phyloP scores from a whole-genome alignment of 1,140 invertebrate genomes.

The Cotesia vestalis region DNA sequence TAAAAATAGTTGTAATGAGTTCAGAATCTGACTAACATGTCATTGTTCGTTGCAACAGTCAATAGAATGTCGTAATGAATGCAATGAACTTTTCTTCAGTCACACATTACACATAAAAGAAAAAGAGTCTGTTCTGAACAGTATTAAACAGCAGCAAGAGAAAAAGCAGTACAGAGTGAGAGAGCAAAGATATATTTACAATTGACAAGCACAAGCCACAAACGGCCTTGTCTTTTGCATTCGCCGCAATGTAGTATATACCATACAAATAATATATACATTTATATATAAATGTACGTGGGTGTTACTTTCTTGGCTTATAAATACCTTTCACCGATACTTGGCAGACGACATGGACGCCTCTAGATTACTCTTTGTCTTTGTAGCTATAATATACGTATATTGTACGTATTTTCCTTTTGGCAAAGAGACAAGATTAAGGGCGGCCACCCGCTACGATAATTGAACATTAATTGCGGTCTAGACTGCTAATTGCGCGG shows the following conservation, averaged over 20 bases:
- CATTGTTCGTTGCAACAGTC: slow-evolving; percentile 48
- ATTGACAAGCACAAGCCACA: slow-evolving; percentile 37
- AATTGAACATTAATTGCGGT: slow-evolving; percentile 30
- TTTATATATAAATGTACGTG: slow-evolving; percentile 31
- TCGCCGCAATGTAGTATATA: slow-evolving; percentile 16
- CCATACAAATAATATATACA: slow-evolving; percentile 4
- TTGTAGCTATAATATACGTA: background rate
- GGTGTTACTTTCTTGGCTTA: slow-evolving; percentile 54
- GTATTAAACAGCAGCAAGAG: background rate
- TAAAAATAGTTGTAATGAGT: background rate
- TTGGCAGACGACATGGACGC: slow-evolving; percentile 25
- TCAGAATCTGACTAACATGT: slow-evolving; percentile 34
- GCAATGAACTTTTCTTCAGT: slow-evolving; percentile 49
- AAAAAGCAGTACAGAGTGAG: slow-evolving; percentile 5
- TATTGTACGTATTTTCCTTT: slow-evolving; percentile 1
- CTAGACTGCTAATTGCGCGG: slow-evolving; percentile 34
- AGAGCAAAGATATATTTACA: slow-evolving; percentile 22
- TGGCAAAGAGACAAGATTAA: slow-evolving; percentile 11
- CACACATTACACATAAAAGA: background rate
- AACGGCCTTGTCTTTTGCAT: slow-evolving; percentile 57
- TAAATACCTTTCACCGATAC: slow-evolving; percentile 55
- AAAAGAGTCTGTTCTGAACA: background rate
- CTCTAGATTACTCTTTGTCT: slow-evolving; percentile 14
- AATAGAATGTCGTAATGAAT: slow-evolving; percentile 49
- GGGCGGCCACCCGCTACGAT: slow-evolving; percentile 27